Conservation (phyloP, 2,797 vertebrate genomes). For the Ctenopoma kingsleyae region DNA sequence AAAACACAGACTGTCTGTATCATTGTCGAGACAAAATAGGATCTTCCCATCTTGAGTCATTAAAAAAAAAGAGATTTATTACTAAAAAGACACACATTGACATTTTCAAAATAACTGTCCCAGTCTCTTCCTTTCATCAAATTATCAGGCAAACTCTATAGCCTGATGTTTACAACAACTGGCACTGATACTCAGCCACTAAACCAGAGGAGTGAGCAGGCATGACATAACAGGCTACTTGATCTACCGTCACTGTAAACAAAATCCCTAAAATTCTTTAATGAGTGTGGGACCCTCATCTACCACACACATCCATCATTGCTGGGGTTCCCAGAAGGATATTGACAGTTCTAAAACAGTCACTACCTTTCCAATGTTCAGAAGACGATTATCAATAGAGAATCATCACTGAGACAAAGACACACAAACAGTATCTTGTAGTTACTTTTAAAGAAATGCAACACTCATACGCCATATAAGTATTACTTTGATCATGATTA, state of each 20-base stretch:
- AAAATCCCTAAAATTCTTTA: constrained; percentile 64
- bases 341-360: constrained; percentile 42
- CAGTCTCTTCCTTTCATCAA: constrained; percentile 65
- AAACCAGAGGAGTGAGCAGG: constrained; percentile 44
- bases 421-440: background rate
- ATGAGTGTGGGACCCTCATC: constrained; percentile 53
- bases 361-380: constrained; percentile 15
- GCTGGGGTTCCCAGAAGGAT: constrained; percentile 55
- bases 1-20: constrained; percentile 75
- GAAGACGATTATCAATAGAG: constrained; percentile 19
- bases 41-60: constrained; percentile 67
- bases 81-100: constrained; percentile 75
- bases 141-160: constrained; percentile 48
- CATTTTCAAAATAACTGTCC: constrained; percentile 69
- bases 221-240: constrained; percentile 57
- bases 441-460: background rate
- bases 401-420: constrained; percentile 11
- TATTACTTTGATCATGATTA: constrained; percentile 11
- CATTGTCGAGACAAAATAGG: constrained; percentile 64
- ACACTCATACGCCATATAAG: background rate
- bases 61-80: constrained; percentile 72
- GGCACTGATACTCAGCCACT: constrained; percentile 42
- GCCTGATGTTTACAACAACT: constrained; percentile 54
- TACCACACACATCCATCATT: constrained; percentile 58
- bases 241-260: constrained; percentile 58